Percentiles rank a stretch among this genome's conserved stretches.
phyloP scores from a whole-genome alignment of 2,113 vertebrate species.

The Labeo catla region DNA sequence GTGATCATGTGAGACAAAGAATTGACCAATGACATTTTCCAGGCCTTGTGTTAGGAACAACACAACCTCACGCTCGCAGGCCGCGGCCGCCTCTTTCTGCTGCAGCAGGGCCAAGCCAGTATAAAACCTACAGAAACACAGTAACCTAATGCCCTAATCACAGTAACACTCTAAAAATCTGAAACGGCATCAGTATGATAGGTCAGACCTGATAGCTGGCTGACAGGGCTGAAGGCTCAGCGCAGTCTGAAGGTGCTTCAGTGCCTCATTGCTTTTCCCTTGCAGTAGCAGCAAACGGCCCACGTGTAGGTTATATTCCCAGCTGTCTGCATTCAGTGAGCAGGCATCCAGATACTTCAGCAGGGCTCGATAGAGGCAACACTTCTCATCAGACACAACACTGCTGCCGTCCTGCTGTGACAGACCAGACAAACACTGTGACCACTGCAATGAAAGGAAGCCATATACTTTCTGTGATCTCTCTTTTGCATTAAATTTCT shows the following conservation, averaged over 20 bases:
- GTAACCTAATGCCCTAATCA: too few species aligned
- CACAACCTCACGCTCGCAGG: slow-evolving; percentile 62
- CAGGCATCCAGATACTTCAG: slow-evolving; percentile 76
- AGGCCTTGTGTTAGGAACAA: slow-evolving; percentile 75
- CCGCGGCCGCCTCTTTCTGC: slow-evolving; percentile 59
- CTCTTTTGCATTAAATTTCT: too few species aligned
- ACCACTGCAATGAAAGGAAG: too few species aligned
- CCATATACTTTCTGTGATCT: too few species aligned
- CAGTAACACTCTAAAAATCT: background rate
- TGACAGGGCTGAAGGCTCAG: slow-evolving; percentile 65
- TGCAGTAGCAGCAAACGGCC: slow-evolving; percentile 69
- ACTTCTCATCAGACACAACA: slow-evolving; percentile 60
- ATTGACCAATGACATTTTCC: slow-evolving; percentile 67
- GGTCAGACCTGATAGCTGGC: slow-evolving; percentile 67
- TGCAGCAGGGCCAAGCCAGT: slow-evolving; percentile 69
- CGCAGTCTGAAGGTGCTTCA: slow-evolving; percentile 69
- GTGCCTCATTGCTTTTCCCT: slow-evolving; percentile 63
- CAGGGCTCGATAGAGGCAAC: slow-evolving; percentile 62
- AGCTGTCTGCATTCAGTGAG: slow-evolving; percentile 68
- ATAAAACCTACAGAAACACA: slow-evolving; percentile 66
- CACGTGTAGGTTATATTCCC: slow-evolving; percentile 71
- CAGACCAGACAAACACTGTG: background rate
- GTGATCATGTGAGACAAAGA: slow-evolving; percentile 50
- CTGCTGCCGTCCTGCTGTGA: slow-evolving; percentile 56
- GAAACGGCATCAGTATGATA: background rate